Evolutionary conservation across 2,797 vertebrate genomes (phyloP), one percentile per base, ranked within the genome.

Genomic region (Clarias laeviceps): DNA sequence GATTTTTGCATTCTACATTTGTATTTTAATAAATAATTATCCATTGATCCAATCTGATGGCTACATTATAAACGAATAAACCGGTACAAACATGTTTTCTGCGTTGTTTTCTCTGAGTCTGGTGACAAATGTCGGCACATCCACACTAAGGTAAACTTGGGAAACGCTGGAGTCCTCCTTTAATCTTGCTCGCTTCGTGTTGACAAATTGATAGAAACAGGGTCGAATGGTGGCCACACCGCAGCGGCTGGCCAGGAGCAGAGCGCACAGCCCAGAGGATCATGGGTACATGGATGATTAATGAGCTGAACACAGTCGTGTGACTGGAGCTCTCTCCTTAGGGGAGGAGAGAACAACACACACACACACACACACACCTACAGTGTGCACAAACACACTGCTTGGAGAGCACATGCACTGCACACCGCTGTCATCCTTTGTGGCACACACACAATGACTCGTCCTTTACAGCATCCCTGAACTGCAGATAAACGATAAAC

Each of bases 231-330:
- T 73, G 80, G 79, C 79, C 82, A 82, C 82, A 65, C 73, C 85
- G 45, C 82, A 70, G 79, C 24, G 57, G 72, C 81, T 82, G 85
- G 87, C 85, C 82, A 82, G 87, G 83, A 79, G 61, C 82, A 85
- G 72, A 80, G 76, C 62, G 76, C 81, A 77, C 84, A 87, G 80
- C 80, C 80, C 80, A 82, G 80, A 88, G 84, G 82, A 85, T 87
- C 84, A 86, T 87, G 86, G 86, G 72, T 83, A 88, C 83, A 74
- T 29, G 70, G 80, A 84, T 87, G 89, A 88, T 84, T 88, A 88
- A 85, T 82, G 84, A 86, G 84, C 73, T 85, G 65, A 87, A 87
- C 74, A 88, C 68, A 59, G 82, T 85, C 56, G 61, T 82, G 70
- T 84, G 87, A 88, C 87, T 86, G 82, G 85, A 84, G 87, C 85